phyloP scores from a whole-genome alignment of 2,888 invertebrate species.

The Crematogaster levior region DNA sequence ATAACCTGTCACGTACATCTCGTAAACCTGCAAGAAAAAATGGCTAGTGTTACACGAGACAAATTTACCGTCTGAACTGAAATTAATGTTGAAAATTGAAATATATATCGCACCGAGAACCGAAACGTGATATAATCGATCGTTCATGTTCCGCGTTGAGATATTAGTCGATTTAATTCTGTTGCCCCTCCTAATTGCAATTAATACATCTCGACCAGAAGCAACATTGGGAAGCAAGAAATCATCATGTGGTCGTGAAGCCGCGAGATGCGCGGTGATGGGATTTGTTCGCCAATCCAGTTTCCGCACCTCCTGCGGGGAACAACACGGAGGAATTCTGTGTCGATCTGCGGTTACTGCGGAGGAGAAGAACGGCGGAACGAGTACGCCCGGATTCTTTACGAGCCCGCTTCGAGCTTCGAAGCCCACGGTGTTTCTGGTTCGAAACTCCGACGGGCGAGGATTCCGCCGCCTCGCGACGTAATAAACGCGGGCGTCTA shows the following conservation, averaged over 20 bases:
- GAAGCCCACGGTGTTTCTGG: slow-evolving; percentile 26
- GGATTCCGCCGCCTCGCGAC: slow-evolving; percentile 45
- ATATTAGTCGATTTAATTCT: not conserved
- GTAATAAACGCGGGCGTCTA: slow-evolving; percentile 44
- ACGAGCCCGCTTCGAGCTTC: slow-evolving; percentile 41
- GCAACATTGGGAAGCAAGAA: not conserved
- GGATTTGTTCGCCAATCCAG: slow-evolving; percentile 27
- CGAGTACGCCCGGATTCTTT: slow-evolving; percentile 56
- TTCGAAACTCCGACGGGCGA: slow-evolving; percentile 11
- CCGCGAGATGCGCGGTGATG: slow-evolving; percentile 16
- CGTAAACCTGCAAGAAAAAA: slow-evolving; percentile 91
- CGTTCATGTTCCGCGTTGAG: not conserved
- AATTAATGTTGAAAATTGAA: slow-evolving; percentile 34
- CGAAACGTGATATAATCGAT: slow-evolving; percentile 26
- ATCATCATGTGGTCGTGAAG: not conserved
- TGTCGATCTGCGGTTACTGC: slow-evolving; percentile 52
- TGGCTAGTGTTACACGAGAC: slow-evolving; percentile 14
- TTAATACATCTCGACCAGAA: not conserved
- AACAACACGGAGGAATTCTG: slow-evolving; percentile 50
- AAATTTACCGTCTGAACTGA: slow-evolving; percentile 1
- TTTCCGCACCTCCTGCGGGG: slow-evolving; percentile 31
- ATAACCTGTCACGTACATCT: slow-evolving; percentile 96
- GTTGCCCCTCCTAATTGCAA: too few species aligned
- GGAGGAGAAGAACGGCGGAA: slow-evolving; percentile 32
- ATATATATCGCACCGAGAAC: not conserved